A percentile compares a stretch with the other conserved stretches of the same genome.
Conservation (phyloP, 2,797 vertebrate genomes). For the Poeciliopsis presidionis region DNA sequence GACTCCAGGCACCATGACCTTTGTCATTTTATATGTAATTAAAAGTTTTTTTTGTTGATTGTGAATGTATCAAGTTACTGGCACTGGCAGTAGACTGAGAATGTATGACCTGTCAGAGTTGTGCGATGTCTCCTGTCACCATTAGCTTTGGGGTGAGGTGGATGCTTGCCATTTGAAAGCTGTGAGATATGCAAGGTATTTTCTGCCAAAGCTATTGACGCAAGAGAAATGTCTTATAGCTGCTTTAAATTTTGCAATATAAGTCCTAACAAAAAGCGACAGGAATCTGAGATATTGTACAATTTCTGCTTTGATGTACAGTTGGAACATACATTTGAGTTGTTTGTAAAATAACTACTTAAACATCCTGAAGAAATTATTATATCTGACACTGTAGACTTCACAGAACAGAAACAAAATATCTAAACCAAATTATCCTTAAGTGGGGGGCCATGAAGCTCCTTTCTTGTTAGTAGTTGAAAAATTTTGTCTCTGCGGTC, state of each 20-base stretch:
- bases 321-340: background rate
- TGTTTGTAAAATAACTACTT: slow-evolving; percentile 14
- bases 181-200: slow-evolving; percentile 76
- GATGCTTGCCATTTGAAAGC: slow-evolving; percentile 69
- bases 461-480: slow-evolving; percentile 30
- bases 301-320: background rate
- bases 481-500: slow-evolving; percentile 19
- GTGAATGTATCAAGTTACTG: slow-evolving; percentile 60
- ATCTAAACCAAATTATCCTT: slow-evolving; percentile 52
- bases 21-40: slow-evolving; percentile 65
- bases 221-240: slow-evolving; percentile 48
- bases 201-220: slow-evolving; percentile 69
- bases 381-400: slow-evolving; percentile 21
- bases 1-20: slow-evolving; percentile 59
- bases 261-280: slow-evolving; percentile 22
- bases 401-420: slow-evolving; percentile 43
- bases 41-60: slow-evolving; percentile 63
- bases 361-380: slow-evolving; percentile 6
- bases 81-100: slow-evolving; percentile 57
- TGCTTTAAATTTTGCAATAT: slow-evolving; percentile 33
- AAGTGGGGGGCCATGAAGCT: slow-evolving; percentile 11
- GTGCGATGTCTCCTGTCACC: slow-evolving; percentile 67
- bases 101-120: slow-evolving; percentile 66
- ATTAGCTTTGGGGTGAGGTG: slow-evolving; percentile 72
- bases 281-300: background rate